A percentile compares a stretch with the other conserved stretches of the same genome.
These are phyloP conservation scores for Linyphia triangularis DNA, from an alignment of 2,888 invertebrate species.

Conservation along the genomic window DNA sequence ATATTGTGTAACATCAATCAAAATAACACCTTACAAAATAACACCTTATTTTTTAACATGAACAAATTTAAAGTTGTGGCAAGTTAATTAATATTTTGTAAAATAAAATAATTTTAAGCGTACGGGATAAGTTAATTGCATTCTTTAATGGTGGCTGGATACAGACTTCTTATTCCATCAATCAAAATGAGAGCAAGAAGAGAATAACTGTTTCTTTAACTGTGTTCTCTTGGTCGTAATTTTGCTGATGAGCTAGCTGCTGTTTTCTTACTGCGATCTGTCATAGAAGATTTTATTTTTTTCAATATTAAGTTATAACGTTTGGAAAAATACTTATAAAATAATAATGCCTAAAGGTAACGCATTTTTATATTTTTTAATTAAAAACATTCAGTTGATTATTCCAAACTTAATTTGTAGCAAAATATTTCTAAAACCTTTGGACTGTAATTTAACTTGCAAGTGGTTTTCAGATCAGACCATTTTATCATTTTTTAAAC, in stretches of 20 bases:
- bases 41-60: neutral
- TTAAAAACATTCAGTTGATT: neutral
- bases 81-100: too few species aligned
- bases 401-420: neutral
- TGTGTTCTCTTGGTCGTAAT: neutral
- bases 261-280: neutral
- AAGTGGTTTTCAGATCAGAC: too few species aligned
- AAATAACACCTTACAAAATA: neutral
- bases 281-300: neutral
- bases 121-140: too few species aligned
- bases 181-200: neutral
- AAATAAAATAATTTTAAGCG: too few species aligned
- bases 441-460: too few species aligned
- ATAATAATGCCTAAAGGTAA: conserved; percentile 16
- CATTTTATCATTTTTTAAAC: too few species aligned
- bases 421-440: neutral
- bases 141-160: too few species aligned
- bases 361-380: neutral
- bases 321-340: neutral
- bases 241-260: neutral
- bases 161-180: too few species aligned
- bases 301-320: neutral
- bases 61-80: too few species aligned
- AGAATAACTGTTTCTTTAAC: too few species aligned
- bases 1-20: neutral